Evolutionary conservation across 2,888 invertebrate species (phyloP).

Genomic region (Didymodactylos carnosus): DNA sequence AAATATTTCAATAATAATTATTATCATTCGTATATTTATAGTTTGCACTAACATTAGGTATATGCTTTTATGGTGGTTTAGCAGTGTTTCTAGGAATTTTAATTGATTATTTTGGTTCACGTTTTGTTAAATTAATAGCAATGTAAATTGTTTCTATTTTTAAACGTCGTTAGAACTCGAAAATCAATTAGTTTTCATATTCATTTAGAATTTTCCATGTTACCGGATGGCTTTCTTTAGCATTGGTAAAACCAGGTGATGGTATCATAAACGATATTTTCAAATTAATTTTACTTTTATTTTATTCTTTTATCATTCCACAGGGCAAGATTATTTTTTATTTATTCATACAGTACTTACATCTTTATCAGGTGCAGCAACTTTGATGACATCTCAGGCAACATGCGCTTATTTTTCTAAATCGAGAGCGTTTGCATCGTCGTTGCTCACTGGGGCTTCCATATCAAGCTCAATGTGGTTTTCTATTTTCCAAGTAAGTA

Average conservation of each 20-base stretch:
- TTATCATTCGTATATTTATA: neutral
- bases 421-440: neutral
- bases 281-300: too few species aligned
- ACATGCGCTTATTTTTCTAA: neutral
- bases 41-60: neutral
- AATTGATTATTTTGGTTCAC: neutral
- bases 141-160: neutral
- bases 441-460: neutral
- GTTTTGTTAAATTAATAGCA: neutral
- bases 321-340: neutral
- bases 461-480: neutral
- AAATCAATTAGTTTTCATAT: neutral
- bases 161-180: too few species aligned
- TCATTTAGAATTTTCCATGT: neutral
- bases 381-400: neutral
- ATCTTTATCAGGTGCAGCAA: neutral
- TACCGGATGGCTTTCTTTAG: neutral
- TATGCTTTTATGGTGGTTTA: neutral
- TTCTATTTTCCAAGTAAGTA: neutral
- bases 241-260: neutral
- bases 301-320: neutral
- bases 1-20: neutral
- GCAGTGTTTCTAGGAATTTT: neutral
- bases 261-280: neutral
- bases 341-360: neutral